Base-by-base conservation (phyloP, 92 coral and sea anemone genomes). In the Siderastrea radians region DNA sequence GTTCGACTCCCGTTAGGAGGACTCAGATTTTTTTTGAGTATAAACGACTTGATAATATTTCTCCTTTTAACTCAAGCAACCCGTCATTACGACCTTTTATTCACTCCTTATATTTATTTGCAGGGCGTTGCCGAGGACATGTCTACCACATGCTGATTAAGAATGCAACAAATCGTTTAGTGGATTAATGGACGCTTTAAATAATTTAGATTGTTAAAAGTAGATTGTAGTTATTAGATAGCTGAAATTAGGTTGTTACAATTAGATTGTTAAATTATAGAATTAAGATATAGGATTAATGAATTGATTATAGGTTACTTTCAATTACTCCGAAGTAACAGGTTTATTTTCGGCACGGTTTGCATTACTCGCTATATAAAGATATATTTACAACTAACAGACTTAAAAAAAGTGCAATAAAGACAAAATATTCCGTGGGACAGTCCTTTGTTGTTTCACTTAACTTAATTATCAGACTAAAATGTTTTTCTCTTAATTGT, bases 351-450 rank as follows among this genome's bases (percentile, higher is more conserved):
- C 69, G 2, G 16, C 3, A 66, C 11, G 50, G 45, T 43, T 47
- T 45, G 50, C 73, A 45, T 5, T 12, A 44, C 8, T 8, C 73
- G 48, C 50, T 11, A 16, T 4, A 13, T 44, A 68, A 68, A 13
- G 47, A 38, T 6, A 8, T 5, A 49, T 49, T 19, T 0, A 17
- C 2, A 49, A 63, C 49, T 48, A 48, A 79, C 51, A 5, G 6
- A 16, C 51, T 68, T 45, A n/a, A 17, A 57, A 57, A 44, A 38
- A 7, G 48, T 81, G 7, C 77, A 82, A 82, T 82, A 82, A 82
- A 82, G 62, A 59, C 15, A 26, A 63, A 53, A 81, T 3, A 63
- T 80, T 68, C 12, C 38, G 19, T 43, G 51, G 52, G 17, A n/a
- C 3, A 57, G 19, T 15, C 46, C 47, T 45, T 11, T n/a, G 68